A percentile compares a stretch with the other conserved stretches of the same genome.
These are phyloP conservation scores for Chionomys nivalis DNA, from an alignment of 2,113 vertebrate species.

Conservation along the genomic window DNA sequence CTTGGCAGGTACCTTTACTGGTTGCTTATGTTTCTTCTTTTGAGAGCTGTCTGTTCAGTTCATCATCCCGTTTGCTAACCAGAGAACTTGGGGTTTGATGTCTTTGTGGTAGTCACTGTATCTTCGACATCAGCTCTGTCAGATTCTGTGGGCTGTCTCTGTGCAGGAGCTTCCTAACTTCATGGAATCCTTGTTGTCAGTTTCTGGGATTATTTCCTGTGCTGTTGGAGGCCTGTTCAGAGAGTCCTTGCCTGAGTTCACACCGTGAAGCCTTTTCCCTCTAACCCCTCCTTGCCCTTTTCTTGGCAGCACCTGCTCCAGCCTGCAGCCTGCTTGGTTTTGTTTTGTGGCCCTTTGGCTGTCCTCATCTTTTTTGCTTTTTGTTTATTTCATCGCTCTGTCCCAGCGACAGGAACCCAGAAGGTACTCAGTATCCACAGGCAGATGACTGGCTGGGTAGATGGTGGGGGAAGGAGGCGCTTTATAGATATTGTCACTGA, in stretches of 20 bases:
- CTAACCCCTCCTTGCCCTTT: no score
- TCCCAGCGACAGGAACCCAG: not conserved
- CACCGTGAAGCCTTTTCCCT: not conserved
- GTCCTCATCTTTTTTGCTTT: not conserved
- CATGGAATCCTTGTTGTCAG: not conserved
- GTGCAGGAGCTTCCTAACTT: not conserved
- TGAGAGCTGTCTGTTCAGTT: not conserved
- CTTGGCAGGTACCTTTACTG: not conserved
- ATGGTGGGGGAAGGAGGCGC: not conserved
- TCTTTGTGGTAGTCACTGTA: not conserved
- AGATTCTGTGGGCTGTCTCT: not conserved
- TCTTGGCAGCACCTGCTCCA: fast-evolving
- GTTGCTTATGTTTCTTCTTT: not conserved
- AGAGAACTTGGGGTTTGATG: not conserved
- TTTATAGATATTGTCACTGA: not conserved
- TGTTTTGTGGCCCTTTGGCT: not conserved
- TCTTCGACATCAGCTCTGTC: not conserved
- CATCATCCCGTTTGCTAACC: not conserved
- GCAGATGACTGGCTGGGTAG: not conserved
- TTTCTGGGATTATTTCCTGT: not conserved
- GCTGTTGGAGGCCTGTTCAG: not conserved
- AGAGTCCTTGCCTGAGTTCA: not conserved
- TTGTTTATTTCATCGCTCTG: not conserved
- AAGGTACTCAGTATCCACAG: not conserved
- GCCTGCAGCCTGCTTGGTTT: no score